A percentile compares a stretch with the other conserved stretches of the same genome.
Evolutionary conservation across 2,888 invertebrate genomes (phyloP).

Genomic region (Alloplasta piceator): DNA sequence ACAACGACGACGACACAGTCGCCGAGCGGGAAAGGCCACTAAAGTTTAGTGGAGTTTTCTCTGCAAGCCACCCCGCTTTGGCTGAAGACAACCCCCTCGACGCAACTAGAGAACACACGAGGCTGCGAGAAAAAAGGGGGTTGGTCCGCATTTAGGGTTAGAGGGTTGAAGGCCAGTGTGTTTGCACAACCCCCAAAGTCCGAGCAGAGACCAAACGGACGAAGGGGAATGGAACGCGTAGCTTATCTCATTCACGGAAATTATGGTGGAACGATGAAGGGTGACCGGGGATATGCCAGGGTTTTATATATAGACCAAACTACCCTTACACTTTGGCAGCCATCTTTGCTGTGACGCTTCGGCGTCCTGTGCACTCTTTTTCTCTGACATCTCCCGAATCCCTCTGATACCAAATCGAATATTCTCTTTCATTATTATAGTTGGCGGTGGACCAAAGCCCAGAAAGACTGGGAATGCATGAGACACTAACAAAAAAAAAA

Average conservation of each 20-base stretch:
- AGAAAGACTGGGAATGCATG: too few relatives aligned
- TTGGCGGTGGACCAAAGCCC: not conserved
- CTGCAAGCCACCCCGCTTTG: conserved; percentile 19
- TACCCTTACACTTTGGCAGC: conserved; percentile 66
- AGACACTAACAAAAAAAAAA: too few relatives aligned
- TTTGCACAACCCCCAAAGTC: conserved; percentile 70
- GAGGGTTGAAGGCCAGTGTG: conserved; percentile 72
- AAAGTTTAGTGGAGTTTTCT: conserved; percentile 51
- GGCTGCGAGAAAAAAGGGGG: conserved; percentile 71
- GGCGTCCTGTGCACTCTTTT: conserved; percentile 8
- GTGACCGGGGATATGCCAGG: conserved; percentile 61
- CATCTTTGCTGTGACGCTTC: conserved; percentile 70
- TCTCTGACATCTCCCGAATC: conserved; percentile 26
- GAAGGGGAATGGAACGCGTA: conserved; percentile 70
- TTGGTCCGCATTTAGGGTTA: conserved; percentile 65
- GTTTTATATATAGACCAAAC: not conserved
- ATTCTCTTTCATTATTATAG: conserved; percentile 18
- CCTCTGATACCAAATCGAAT: conserved; percentile 1
- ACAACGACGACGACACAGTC: conserved; percentile 13
- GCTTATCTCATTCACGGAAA: conserved; percentile 81
- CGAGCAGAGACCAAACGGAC: conserved; percentile 60
- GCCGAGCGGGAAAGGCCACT: conserved; percentile 8
- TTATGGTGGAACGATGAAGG: conserved; percentile 80
- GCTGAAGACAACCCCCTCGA: conserved; percentile 44
- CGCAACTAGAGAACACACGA: conserved; percentile 53